Evolutionary conservation across 2,797 vertebrate species (phyloP), one percentile per base, ranked within the genome.

Genomic region (Erpetoichthys calabaricus): DNA sequence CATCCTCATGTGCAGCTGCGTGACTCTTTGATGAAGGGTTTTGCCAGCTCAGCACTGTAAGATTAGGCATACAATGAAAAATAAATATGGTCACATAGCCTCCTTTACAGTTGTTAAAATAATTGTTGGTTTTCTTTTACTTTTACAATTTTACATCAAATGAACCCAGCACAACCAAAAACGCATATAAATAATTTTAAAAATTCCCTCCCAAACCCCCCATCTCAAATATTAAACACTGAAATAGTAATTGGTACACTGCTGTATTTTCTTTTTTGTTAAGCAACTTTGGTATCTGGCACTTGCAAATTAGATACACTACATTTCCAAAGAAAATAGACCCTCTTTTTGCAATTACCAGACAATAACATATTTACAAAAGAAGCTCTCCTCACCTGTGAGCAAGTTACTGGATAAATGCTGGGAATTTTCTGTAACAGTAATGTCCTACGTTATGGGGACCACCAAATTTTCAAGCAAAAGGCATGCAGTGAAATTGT

Each of bases 331-430:
- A 80, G 64, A 76, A 63, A 67, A 74, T 74, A 73, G 78, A 74
- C 71, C 73, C 80, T 77, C 75, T 82, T 87, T 80, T 86, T 83
- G 83, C 78, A 91, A 90, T 92, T 90, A 95, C 85, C 86, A 81
- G 87, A 92, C 86, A 89, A 85, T 88, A 82, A 91, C 74, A 25
- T 92, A 94, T 93, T 84, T 93, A 96, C 89, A 91, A 77, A 85
- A 25, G 25, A 25, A 25, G 25, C 79, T 80, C 75, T 77, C 86
- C 83, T 76, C 70, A 88, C 73, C 79, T 74, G 74, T 78, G 78
- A 82, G 82, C 80, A 60, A 80, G 79, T 77, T 77, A 67, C 1
- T 62, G 78, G 80, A 84, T 81, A 73, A 83, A 81, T 82, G 78
- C 78, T 87, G 71, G 82, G 78, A 74, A 76, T 80, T 69, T 79